A percentile compares a stretch with the other conserved stretches of the same genome.
Conservation (phyloP, 2,888 invertebrate genomes). For the Meteorus colon region DNA sequence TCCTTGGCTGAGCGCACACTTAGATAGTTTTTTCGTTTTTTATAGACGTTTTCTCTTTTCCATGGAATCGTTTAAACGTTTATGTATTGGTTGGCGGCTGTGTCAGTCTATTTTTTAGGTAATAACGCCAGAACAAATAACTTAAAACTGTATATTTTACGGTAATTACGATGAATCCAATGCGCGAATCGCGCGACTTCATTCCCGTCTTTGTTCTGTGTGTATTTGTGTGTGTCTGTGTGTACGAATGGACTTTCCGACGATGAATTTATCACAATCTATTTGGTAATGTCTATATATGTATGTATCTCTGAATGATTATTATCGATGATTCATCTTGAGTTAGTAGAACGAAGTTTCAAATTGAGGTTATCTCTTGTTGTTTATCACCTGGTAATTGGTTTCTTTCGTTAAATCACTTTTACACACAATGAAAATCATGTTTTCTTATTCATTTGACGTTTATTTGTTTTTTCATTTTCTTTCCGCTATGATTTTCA, state of each 20-base stretch:
- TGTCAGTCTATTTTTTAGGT: conserved; percentile 42
- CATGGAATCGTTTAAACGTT: neutral
- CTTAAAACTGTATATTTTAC: conserved; percentile 64
- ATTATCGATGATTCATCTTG: neutral
- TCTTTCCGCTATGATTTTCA: neutral
- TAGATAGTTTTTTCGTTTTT: neutral
- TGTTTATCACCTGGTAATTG: too few relatives aligned
- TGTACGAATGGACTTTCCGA: neutral
- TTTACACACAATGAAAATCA: neutral
- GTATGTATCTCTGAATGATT: neutral
- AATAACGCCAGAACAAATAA: conserved; percentile 59
- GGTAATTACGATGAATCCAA: conserved; percentile 60
- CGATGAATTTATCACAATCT: neutral
- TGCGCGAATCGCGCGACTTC: conserved; percentile 58
- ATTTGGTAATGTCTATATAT: neutral
- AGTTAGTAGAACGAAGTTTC: neutral
- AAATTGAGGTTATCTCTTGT: too few relatives aligned
- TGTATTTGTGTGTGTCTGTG: neutral
- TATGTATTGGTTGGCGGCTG: conserved; percentile 18
- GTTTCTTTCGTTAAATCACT: neutral
- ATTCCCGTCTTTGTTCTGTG: conserved; percentile 46
- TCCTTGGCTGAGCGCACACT: neutral
- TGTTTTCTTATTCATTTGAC: neutral
- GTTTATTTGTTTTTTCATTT: neutral
- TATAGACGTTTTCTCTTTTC: neutral